Percentiles rank a stretch among this genome's conserved stretches.
Evolutionary conservation across 1,140 invertebrate species (phyloP).

Genomic region (Chironomus striatipennis): DNA sequence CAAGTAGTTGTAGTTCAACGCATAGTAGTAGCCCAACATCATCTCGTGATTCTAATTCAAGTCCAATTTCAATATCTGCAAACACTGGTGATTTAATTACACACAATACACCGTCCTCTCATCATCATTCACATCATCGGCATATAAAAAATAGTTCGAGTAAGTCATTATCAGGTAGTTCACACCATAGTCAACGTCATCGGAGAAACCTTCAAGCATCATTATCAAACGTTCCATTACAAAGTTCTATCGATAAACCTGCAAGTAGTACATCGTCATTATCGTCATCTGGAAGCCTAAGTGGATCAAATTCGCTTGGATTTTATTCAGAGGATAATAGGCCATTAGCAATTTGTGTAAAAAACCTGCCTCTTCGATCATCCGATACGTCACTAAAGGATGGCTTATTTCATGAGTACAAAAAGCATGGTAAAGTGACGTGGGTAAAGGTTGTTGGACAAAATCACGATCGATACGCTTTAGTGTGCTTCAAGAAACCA

Average conservation of each 20-base stretch:
- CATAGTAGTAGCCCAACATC: conserved; percentile 30
- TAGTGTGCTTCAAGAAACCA: conserved; percentile 92
- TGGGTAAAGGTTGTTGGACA: conserved; percentile 84
- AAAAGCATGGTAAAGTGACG: conserved; percentile 95
- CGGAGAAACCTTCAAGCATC: conserved; percentile 25
- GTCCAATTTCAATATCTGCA: conserved; percentile 35
- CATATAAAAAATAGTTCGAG: conserved; percentile 29
- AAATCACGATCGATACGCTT: conserved; percentile 71
- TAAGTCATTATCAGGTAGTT: conserved; percentile 35
- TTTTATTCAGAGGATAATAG: conserved; percentile 58
- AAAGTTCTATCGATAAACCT: conserved; percentile 28
- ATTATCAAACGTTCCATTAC: not conserved
- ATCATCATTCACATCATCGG: conserved; percentile 34
- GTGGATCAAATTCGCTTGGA: conserved; percentile 40
- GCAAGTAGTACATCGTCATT: conserved; percentile 34
- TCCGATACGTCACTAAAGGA: conserved; percentile 91
- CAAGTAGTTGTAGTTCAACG: conserved; percentile 40
- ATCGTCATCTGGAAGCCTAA: conserved; percentile 35
- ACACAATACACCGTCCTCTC: conserved; percentile 28
- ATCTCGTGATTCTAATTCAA: conserved; percentile 43
- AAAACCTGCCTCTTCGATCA: conserved; percentile 80
- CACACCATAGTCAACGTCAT: conserved; percentile 26
- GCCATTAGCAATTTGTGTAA: conserved; percentile 82
- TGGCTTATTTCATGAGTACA: conserved; percentile 96
- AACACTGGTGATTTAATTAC: conserved; percentile 7